phyloP scores from a whole-genome alignment of 1,140 invertebrate genomes.

The Ceratosolen solmsi region DNA sequence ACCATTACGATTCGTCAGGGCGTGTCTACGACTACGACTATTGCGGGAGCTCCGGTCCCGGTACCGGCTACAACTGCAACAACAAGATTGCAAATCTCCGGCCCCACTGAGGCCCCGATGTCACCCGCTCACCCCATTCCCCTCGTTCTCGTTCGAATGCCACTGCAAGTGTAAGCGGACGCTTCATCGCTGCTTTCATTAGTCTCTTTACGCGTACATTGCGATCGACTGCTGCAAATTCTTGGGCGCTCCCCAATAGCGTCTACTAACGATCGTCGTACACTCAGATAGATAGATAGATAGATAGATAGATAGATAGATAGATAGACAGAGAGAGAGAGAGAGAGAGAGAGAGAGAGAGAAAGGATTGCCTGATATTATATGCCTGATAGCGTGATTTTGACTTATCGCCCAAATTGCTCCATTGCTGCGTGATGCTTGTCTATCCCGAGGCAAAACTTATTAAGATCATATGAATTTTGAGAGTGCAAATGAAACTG shows the following conservation, averaged over 20 bases:
- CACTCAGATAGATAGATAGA: neutral
- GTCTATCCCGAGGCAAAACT: neutral
- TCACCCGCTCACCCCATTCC: neutral
- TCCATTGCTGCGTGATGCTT: neutral
- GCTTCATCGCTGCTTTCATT: neutral
- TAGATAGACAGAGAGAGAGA: no score
- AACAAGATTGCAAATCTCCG: slow-evolving; percentile 38
- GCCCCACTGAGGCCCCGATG: slow-evolving; percentile 36
- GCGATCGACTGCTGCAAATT: slow-evolving; percentile 42
- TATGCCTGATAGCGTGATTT: no score
- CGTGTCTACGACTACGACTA: slow-evolving; percentile 51
- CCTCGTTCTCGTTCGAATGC: neutral
- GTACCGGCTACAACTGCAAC: slow-evolving; percentile 47
- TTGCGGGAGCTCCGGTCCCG: neutral
- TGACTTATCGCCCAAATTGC: neutral
- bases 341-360: no score
- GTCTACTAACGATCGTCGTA: neutral
- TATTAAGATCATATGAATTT: neutral
- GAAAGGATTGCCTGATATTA: no score
- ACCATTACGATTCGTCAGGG: slow-evolving; percentile 34
- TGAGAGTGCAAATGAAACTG: neutral
- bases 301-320: no score
- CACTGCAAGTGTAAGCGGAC: neutral
- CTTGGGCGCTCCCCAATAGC: neutral
- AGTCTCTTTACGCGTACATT: neutral